Conservation (phyloP, 2,797 vertebrate species). For the Megalops cyprinoides region DNA sequence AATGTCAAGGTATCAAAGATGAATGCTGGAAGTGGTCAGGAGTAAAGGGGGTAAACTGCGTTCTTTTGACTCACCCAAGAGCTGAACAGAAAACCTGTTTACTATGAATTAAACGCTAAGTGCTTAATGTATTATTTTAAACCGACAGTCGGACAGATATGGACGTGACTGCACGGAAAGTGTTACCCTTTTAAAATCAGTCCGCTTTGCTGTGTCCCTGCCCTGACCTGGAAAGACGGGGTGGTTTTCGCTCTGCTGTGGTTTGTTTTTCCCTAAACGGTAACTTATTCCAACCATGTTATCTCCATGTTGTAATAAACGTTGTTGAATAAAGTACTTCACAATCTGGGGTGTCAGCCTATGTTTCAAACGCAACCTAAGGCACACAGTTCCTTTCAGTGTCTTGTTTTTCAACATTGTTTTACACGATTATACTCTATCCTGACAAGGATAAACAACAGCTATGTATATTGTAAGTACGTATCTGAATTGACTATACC, state of each 20-base stretch:
- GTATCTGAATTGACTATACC: background rate
- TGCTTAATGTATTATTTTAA: too few relatives aligned
- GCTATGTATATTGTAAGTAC: background rate
- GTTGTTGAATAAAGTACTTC: slow-evolving; percentile 8
- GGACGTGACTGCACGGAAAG: too few relatives aligned
- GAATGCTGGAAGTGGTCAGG: background rate
- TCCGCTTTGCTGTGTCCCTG: too few relatives aligned
- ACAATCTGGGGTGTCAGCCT: slow-evolving; percentile 12
- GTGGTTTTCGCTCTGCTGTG: background rate
- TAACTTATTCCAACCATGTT: slow-evolving; percentile 3
- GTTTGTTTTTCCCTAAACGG: background rate
- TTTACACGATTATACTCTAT: too few relatives aligned
- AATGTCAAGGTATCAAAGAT: too few relatives aligned
- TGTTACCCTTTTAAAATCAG: too few relatives aligned
- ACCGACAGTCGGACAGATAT: too few relatives aligned
- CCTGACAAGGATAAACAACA: background rate
- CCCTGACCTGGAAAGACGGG: background rate
- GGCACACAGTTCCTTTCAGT: background rate
- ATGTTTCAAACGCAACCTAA: background rate
- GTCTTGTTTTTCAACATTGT: too few relatives aligned
- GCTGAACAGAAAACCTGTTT: background rate
- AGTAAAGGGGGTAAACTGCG: background rate
- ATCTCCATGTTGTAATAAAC: background rate
- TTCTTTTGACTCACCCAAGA: background rate
- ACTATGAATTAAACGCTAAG: background rate